Conservation (phyloP, 2,888 invertebrate species). For the Thymelicus acteon region DNA sequence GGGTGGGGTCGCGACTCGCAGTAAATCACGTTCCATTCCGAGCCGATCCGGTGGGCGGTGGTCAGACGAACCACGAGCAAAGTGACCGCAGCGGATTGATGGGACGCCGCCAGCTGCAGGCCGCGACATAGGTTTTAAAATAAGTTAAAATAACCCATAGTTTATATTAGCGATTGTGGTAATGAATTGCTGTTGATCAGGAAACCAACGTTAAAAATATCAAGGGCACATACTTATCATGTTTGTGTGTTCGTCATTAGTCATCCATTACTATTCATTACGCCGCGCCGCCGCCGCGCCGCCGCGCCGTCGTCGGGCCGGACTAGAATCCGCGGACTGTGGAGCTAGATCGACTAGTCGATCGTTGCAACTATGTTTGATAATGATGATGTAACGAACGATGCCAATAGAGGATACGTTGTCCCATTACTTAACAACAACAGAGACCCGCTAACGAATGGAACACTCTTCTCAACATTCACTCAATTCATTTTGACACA, state of each 20-base stretch:
- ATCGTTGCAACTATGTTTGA: not conserved
- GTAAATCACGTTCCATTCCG: constrained; percentile 1
- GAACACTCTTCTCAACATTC: no score
- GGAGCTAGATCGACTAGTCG: not conserved
- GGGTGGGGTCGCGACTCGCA: not conserved
- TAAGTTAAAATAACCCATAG: constrained; percentile 1
- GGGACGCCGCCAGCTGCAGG: constrained; percentile 11
- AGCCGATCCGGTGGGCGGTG: not conserved
- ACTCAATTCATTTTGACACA: no score
- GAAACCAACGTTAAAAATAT: not conserved
- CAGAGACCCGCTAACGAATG: no score
- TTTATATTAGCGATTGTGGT: not conserved
- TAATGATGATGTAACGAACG: not conserved
- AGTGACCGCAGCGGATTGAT: constrained; percentile 5
- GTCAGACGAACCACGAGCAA: constrained; percentile 5
- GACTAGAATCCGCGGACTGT: not conserved
- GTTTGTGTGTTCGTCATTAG: not conserved
- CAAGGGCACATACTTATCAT: constrained; percentile 3
- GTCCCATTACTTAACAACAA: no score
- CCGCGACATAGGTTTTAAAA: not conserved
- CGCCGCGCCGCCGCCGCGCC: not conserved
- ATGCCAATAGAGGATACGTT: no score
- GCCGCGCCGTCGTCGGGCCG: not conserved
- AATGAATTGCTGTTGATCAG: not conserved
- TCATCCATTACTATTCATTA: constrained; percentile 3